Evolutionary conservation across 2,888 invertebrate species (phyloP), one percentile per base, ranked within the genome.

Genomic region (Drosophila austrosaltans): DNA sequence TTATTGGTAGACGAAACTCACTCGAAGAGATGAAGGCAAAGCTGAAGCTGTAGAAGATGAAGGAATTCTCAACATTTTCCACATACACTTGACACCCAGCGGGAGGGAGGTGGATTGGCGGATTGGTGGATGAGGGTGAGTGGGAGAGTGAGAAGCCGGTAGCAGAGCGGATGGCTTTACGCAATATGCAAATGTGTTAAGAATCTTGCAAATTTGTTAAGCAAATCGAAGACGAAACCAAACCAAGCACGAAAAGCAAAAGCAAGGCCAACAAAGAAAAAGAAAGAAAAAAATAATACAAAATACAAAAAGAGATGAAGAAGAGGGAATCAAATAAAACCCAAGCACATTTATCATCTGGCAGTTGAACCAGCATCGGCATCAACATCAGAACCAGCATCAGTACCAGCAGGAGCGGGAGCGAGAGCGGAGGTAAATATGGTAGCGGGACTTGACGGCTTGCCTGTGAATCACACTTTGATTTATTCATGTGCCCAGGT

Each of bases 201-300:
- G 85, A 86, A 89, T 86, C 85, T 89, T 77, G 76, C 85, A 86
- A 86, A 86, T 86, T 89, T 86, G 85, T 86, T 85, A 85, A 89
- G 85, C 87, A 87, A 89, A 86, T 84, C 89, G 89, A 87, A 89
- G 79, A 69, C 75, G 76, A 71, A 73, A 53, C 64, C 63, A 66
- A 73, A 67, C 71, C 58, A 58, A 63, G 63, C 72, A 64, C 53
- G 25, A 78, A 75, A 67, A 63, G 44, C 39, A 54, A 66, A 60
- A 44, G 36, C 60, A 53, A 59, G 30, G 5, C 30, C 30, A 30
- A 30, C 30, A 30, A 30, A 30, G 5, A 30, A 30, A 30, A 30
- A 36, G 36, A 54, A 66, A 39, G 36, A 48, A 48, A 4, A 12
- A 4, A 22, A 48, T 22, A 22, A 48, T 22, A 22, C 1, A 48